Conservation (phyloP, 2,113 vertebrate species). For the Carollia perspicillata region DNA sequence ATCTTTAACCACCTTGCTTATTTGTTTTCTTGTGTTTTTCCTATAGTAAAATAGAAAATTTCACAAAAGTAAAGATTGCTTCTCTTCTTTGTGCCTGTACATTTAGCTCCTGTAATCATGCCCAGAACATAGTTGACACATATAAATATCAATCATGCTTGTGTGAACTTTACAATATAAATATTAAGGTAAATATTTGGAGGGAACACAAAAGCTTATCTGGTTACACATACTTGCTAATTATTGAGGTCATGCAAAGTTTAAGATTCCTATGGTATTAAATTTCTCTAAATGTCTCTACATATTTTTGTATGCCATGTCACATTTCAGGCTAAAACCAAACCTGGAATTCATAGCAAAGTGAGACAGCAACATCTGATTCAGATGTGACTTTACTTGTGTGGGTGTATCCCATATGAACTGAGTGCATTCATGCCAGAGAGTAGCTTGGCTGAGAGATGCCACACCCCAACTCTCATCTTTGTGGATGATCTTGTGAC, state of each 20-base stretch:
- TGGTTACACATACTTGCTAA: background rate
- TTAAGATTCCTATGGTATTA: background rate
- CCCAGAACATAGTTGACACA: background rate
- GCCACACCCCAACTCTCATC: slow-evolving; percentile 17
- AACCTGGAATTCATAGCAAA: background rate
- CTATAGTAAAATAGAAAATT: background rate
- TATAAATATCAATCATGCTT: background rate
- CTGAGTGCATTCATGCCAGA: background rate
- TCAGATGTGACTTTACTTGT: slow-evolving; percentile 53
- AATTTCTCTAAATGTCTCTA: background rate
- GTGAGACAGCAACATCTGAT: slow-evolving; percentile 19
- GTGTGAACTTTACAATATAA: background rate
- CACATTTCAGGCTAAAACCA: slow-evolving; percentile 26
- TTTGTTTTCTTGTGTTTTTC: background rate
- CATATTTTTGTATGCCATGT: background rate
- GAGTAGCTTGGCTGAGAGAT: background rate
- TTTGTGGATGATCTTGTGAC: slow-evolving; percentile 28
- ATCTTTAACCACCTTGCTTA: background rate
- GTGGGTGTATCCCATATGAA: slow-evolving; percentile 45
- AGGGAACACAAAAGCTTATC: background rate
- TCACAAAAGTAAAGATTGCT: background rate
- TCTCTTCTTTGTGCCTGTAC: background rate
- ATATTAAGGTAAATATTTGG: background rate
- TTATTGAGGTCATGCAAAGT: background rate
- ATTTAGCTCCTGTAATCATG: background rate